Evolutionary conservation across 2,888 invertebrate genomes (phyloP), one percentile per base, ranked within the genome.

Genomic region (Phasia obesa): DNA sequence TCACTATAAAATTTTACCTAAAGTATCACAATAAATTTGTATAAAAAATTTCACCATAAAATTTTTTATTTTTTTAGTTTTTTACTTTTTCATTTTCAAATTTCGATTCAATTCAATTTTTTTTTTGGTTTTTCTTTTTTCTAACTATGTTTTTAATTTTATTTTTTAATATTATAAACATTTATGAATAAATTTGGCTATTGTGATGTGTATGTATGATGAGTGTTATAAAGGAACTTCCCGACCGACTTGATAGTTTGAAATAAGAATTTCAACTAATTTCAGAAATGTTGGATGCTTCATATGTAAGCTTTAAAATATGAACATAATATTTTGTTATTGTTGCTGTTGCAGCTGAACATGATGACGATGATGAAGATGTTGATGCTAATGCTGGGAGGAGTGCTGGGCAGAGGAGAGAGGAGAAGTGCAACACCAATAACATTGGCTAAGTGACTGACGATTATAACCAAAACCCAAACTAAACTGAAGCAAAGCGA

Each of bases 261-360:
- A 87, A 87, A 87, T 87, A 87, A 87, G 87, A 86, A 87, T 87
- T 89, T 86, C 86, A 87, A 90, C 90, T 91, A 90, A 90, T 89
- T 87, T 87, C 86, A 84, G 81, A 87, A 87, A 86, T 85, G 60
- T 59, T 79, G 75, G 79, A 79, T 79, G 79, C 83, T 83, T 75
- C 79, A 79, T 76, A 83, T 83, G 83, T 76, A 83, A 83, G 83
- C 83, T 83, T 83, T 47, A 75, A 83, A 67, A 76, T 55, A 84
- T 86, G 85, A 85, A 86, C 86, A 86, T 87, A 71, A 77, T 70
- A 59, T 44, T 55, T 75, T 64, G 21, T 55, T 74, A 17, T 49
- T 75, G 65, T 27, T 65, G 57, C 31, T 57, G 73, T 44, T 44
- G 75, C 59, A 64, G 47, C 53, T 73, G 21, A 35, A 47, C 42